These are phyloP conservation scores for Mizuhopecten yessoensis DNA, from an alignment of 1,140 invertebrate species.

Conservation along the genomic window DNA sequence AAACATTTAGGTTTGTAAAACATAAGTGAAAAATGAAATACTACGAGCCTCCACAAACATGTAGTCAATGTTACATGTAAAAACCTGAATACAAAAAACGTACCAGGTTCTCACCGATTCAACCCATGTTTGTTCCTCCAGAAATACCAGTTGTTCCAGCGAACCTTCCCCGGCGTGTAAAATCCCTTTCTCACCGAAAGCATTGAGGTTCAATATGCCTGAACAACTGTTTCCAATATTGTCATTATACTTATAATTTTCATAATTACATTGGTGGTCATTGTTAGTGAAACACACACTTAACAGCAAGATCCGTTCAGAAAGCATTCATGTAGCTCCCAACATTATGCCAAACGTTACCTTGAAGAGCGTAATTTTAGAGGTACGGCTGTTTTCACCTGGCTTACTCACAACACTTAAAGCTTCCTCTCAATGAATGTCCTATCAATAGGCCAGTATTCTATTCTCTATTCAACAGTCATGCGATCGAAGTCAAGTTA, in stretches of 20 bases:
- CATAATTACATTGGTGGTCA: neutral
- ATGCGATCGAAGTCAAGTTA: neutral
- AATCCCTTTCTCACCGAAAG: conserved; percentile 33
- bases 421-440: neutral
- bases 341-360: neutral
- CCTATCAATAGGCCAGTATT: neutral
- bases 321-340: neutral
- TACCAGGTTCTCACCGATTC: neutral
- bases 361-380: conserved; percentile 10
- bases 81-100: neutral
- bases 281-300: conserved; percentile 38
- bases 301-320: neutral
- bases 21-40: no score
- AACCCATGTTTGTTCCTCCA: conserved; percentile 22
- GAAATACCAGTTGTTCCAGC: neutral
- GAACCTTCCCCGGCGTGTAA: neutral
- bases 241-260: conserved; percentile 20
- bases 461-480: neutral
- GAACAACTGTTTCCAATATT: conserved; percentile 28
- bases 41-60: no score
- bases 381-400: neutral
- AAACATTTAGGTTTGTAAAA: no score
- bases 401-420: neutral
- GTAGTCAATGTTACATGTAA: no score
- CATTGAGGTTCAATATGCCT: conserved; percentile 17